Conservation (phyloP, 2,797 vertebrate species). For the Catharus ustulatus region DNA sequence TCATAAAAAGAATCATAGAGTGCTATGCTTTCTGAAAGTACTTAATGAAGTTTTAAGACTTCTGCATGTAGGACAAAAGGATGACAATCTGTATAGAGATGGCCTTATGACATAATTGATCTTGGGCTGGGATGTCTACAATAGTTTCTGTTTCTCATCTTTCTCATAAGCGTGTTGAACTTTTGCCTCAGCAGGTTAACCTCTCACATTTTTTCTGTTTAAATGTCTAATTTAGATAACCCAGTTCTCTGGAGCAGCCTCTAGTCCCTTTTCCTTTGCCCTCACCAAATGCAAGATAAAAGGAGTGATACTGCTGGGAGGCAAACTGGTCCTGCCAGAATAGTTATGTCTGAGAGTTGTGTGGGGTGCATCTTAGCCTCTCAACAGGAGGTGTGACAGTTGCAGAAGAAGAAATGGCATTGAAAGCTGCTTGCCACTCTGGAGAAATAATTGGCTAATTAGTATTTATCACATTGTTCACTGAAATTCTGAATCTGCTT, state of each 20-base stretch:
- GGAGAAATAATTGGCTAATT: conserved; percentile 60
- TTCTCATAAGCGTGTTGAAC: background rate
- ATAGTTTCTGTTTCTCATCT: background rate
- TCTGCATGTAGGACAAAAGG: background rate
- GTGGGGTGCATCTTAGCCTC: background rate
- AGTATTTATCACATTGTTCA: conserved; percentile 57
- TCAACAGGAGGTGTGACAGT: conserved; percentile 41
- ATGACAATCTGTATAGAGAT: background rate
- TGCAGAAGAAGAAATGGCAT: conserved; percentile 34
- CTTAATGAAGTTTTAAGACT: background rate
- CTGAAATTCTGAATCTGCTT: conserved; percentile 33
- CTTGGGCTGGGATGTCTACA: background rate
- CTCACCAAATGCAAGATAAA: background rate
- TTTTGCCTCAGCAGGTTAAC: background rate
- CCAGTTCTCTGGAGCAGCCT: background rate
- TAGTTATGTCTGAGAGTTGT: background rate
- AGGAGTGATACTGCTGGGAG: background rate
- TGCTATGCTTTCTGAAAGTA: background rate
- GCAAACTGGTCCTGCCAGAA: background rate
- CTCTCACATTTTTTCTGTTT: background rate
- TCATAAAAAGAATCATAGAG: background rate
- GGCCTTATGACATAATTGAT: background rate
- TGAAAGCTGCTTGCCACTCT: conserved; percentile 20
- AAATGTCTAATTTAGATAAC: background rate
- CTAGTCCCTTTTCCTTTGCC: background rate